Conservation (phyloP, 2,797 vertebrate species). For the Antennarius maculatus region DNA sequence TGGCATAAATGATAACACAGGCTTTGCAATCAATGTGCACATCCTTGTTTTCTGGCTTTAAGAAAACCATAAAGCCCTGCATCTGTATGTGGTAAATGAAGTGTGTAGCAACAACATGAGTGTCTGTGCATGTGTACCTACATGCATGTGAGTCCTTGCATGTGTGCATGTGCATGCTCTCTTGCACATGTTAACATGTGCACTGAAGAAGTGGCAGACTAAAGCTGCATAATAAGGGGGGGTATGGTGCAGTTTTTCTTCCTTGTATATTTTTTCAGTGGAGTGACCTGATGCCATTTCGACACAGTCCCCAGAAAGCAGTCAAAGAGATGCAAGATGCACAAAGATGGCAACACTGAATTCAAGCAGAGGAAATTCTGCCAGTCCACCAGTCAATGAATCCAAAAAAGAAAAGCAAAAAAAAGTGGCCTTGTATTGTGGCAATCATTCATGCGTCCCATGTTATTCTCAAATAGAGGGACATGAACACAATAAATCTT, state of each 20-base stretch:
- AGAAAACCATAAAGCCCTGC: constrained; percentile 76
- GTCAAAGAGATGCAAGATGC: constrained; percentile 65
- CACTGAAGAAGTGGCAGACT: constrained; percentile 65
- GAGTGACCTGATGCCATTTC: constrained; percentile 86
- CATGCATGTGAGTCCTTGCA: not conserved
- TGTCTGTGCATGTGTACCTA: constrained; percentile 4
- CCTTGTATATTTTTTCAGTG: constrained; percentile 45
- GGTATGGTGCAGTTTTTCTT: constrained; percentile 50
- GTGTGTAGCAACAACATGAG: constrained; percentile 56
- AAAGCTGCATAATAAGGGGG: constrained; percentile 58
- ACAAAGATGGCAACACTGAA: constrained; percentile 58
- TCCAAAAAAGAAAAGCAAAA: constrained; percentile 34
- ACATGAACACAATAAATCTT: constrained; percentile 35
- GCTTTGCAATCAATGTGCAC: constrained; percentile 75
- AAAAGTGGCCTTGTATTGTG: not conserved
- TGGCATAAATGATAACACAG: constrained; percentile 78
- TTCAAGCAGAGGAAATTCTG: constrained; percentile 49
- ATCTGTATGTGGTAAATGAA: constrained; percentile 77
- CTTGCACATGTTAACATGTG: constrained; percentile 61
- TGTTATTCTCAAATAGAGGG: constrained; percentile 41
- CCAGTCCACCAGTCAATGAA: constrained; percentile 55
- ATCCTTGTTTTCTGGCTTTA: constrained; percentile 77
- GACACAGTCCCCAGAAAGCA: constrained; percentile 73
- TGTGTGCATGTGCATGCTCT: constrained; percentile 49
- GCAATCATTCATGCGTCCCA: constrained; percentile 47